Evolutionary conservation across 2,888 invertebrate genomes (phyloP), one percentile per base, ranked within the genome.

Genomic region (Ichneumon xanthorius): DNA sequence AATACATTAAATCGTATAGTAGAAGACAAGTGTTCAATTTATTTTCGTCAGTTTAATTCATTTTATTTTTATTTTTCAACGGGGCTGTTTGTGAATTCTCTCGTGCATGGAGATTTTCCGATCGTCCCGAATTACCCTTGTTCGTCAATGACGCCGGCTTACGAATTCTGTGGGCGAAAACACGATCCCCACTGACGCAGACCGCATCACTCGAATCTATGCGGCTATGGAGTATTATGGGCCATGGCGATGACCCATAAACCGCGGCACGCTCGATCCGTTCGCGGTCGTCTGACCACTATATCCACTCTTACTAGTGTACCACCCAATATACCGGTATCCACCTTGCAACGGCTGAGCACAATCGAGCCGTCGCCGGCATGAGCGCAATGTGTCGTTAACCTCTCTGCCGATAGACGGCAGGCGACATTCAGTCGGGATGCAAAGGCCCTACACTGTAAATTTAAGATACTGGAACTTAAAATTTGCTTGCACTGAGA

Each of bases 171-270:
- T 40, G 9, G 37, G 40, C 58, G 19, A 40, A 40, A 61, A 1
- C 58, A 58, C 22, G 26, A 4, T 58, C 11, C 14, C 40, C 22
- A 72, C 58, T 40, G 61, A 45, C 45, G n/a, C 61, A 9, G 16
- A 61, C 61, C 61, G 73, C 73, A 48, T 1, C 58, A 61, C 33
- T 58, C 45, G 58, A 73, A 77, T 26, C 5, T 55, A 33, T 55
- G 67, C 9, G 45, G 40, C 67, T 55, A 55, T 53, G 65, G 65
- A 65, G 53, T 61, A 53, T 19, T 53, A 67, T 55, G 80, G 73
- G 26, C 72, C 65, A 72, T 33, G 65, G 80, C 63, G 86, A 77
- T 91, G 91, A 90, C 91, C 90, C 87, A 90, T 88, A 90, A 91
- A 90, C 84, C 73, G 75, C 40, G 84, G 85, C 82, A 82, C 84